phyloP scores from a whole-genome alignment of 2,888 invertebrate species.

The Helobdella robusta region DNA sequence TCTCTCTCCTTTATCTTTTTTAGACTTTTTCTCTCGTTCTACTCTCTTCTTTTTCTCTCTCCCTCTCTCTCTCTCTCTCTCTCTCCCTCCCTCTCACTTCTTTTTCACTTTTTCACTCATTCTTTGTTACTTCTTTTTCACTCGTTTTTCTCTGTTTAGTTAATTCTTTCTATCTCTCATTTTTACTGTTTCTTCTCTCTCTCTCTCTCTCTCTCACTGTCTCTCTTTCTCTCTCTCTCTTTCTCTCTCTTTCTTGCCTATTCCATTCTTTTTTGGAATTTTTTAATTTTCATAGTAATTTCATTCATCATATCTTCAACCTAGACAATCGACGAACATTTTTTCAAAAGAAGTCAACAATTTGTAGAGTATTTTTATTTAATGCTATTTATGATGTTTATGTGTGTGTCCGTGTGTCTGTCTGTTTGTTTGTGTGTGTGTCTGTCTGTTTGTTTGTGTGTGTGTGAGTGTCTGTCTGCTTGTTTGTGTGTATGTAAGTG shows the following conservation, averaged over 20 bases:
- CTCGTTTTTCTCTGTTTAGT: not conserved
- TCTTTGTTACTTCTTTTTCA: not conserved
- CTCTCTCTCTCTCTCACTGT: too few species aligned
- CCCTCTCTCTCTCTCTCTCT: not conserved
- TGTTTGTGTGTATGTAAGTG: too few species aligned
- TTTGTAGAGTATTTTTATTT: too few species aligned
- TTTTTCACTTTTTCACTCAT: not conserved
- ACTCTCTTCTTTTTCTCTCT: not conserved
- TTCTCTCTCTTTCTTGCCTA: not conserved
- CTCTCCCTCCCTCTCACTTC: not conserved
- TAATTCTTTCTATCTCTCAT: not conserved
- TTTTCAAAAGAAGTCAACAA: too few species aligned
- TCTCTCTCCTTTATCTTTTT: not conserved
- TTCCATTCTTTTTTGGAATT: not conserved
- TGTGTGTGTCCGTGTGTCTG: too few species aligned
- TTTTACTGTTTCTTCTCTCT: not conserved
- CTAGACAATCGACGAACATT: too few species aligned
- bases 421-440: too few species aligned
- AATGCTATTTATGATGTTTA: too few species aligned
- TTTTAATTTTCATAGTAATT: not conserved
- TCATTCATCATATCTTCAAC: too few species aligned
- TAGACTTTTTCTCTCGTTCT: not conserved
- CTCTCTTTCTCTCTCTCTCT: not conserved
- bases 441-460: too few species aligned
- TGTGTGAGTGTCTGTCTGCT: too few species aligned